These are phyloP conservation scores for Sesia apiformis DNA, from an alignment of 2,888 invertebrate species.

Conservation along the genomic window DNA sequence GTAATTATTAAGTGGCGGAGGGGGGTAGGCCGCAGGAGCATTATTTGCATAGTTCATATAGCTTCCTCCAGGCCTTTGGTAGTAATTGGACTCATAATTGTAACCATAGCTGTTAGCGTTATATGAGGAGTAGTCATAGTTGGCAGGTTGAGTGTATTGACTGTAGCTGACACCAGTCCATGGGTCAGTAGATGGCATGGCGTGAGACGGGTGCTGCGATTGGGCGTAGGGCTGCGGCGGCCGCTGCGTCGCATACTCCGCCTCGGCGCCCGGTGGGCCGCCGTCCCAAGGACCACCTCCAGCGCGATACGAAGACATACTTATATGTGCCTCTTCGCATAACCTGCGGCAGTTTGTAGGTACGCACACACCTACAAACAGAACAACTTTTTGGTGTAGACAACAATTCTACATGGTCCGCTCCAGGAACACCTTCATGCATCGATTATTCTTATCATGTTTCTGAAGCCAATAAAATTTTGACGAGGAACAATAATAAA, in stretches of 20 bases:
- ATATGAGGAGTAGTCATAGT: constrained; percentile 51
- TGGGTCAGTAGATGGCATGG: constrained; percentile 21
- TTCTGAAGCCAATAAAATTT: constrained; percentile 37
- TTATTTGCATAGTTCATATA: neutral
- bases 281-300: constrained; percentile 65
- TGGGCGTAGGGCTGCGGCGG: constrained; percentile 48
- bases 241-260: constrained; percentile 49
- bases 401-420: constrained; percentile 58
- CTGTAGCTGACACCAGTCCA: constrained; percentile 14
- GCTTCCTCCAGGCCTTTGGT: constrained; percentile 5
- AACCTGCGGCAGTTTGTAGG: constrained; percentile 75
- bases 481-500: constrained; percentile 58
- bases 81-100: constrained; percentile 30
- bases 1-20: constrained; percentile 7
- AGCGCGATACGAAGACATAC: constrained; percentile 66
- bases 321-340: constrained; percentile 60
- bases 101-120: constrained; percentile 37
- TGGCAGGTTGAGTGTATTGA: constrained; percentile 40
- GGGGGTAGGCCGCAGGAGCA: too few relatives aligned
- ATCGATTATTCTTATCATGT: constrained; percentile 33
- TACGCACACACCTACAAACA: constrained; percentile 79
- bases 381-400: constrained; percentile 80
- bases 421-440: constrained; percentile 45
- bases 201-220: constrained; percentile 31
- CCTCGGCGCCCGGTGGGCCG: constrained; percentile 71